Evolutionary conservation across 2,113 vertebrate genomes (phyloP).

Genomic region (Toxotes jaculatrix): DNA sequence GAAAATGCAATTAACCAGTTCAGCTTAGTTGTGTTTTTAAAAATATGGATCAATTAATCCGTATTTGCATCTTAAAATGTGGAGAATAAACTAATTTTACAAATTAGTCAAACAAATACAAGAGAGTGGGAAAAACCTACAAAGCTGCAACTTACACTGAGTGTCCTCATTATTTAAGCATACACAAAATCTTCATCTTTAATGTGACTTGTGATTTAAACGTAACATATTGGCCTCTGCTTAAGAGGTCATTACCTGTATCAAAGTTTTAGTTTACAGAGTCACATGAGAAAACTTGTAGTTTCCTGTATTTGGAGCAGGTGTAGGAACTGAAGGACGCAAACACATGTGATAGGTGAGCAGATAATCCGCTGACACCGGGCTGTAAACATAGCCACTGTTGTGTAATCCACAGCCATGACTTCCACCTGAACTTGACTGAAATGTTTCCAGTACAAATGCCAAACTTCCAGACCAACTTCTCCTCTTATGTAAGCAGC

Average conservation of each 20-base stretch:
- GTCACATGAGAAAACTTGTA: neutral
- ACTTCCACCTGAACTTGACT: slow-evolving; percentile 48
- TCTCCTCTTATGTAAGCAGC: slow-evolving; percentile 48
- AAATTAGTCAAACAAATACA: neutral
- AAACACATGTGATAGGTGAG: neutral
- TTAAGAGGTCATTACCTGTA: neutral
- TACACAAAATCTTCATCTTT: neutral
- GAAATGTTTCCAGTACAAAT: slow-evolving; percentile 41
- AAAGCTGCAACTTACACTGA: neutral
- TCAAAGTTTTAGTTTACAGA: neutral
- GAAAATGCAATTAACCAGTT: too few species aligned
- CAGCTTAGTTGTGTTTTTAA: too few species aligned
- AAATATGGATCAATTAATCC: too few species aligned
- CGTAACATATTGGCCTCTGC: neutral
- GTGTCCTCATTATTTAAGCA: neutral
- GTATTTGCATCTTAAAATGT: too few species aligned
- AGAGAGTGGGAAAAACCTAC: too few species aligned
- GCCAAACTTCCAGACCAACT: slow-evolving; percentile 31
- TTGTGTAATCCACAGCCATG: slow-evolving; percentile 41
- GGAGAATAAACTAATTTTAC: too few species aligned
- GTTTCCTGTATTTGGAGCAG: neutral
- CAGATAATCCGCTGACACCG: slow-evolving; percentile 24
- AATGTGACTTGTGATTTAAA: neutral
- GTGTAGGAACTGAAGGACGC: neutral
- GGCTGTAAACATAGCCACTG: slow-evolving; percentile 22